Percentiles rank a stretch among this genome's conserved stretches.
Conservation (phyloP, 2,888 invertebrate species). For the Scrobipalpa atriplicella region DNA sequence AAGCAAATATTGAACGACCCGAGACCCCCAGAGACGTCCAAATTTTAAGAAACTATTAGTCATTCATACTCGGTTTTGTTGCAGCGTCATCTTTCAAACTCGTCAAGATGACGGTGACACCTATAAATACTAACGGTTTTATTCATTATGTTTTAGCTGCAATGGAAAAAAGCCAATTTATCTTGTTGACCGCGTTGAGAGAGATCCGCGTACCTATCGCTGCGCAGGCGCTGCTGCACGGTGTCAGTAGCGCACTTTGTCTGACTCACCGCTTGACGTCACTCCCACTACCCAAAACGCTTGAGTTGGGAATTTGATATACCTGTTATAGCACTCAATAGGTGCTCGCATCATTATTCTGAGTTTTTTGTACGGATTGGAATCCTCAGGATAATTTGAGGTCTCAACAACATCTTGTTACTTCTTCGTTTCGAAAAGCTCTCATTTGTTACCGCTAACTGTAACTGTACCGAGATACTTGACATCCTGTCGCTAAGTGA, state of each 20-base stretch:
- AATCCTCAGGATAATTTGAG: background rate
- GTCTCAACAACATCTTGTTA: background rate
- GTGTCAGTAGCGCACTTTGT: slow-evolving; percentile 21
- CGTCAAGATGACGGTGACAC: background rate
- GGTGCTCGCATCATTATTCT: background rate
- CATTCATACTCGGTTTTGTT: slow-evolving; percentile 47
- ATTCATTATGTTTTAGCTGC: slow-evolving; percentile 8
- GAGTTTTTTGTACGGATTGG: background rate
- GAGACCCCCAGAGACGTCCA: slow-evolving; percentile 66
- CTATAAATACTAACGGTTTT: slow-evolving; percentile 10
- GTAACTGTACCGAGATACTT: slow-evolving; percentile 25
- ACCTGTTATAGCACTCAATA: background rate
- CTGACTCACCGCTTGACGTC: slow-evolving; percentile 31
- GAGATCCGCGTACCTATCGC: slow-evolving; percentile 25
- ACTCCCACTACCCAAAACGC: slow-evolving; percentile 11
- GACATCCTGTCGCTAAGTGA: slow-evolving; percentile 28
- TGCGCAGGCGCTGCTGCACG: slow-evolving; percentile 26
- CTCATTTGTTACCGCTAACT: slow-evolving; percentile 21
- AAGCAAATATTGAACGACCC: slow-evolving; percentile 73
- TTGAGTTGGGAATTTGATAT: background rate
- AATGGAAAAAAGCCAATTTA: slow-evolving; percentile 21
- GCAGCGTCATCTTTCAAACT: slow-evolving; percentile 8
- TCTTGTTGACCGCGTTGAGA: slow-evolving; percentile 19
- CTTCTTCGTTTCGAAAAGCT: slow-evolving; percentile 10
- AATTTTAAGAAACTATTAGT: slow-evolving; percentile 45